Percentiles rank a stretch among this genome's conserved stretches.
phyloP scores from a whole-genome alignment of 2,888 invertebrate genomes.

The Oxycera nigricornis region DNA sequence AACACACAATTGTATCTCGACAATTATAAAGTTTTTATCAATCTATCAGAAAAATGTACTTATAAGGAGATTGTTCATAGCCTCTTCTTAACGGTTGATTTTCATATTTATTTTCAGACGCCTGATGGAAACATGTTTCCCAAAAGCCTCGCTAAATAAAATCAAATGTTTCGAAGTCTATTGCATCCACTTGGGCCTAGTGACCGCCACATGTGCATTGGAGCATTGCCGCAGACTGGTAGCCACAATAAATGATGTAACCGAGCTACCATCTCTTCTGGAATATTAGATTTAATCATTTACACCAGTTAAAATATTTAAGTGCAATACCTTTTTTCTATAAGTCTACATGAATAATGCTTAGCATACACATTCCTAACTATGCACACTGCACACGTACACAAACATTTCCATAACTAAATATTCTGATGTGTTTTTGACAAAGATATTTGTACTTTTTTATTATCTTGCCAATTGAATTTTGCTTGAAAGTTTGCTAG shows the following conservation, averaged over 20 bases:
- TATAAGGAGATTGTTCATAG: background rate
- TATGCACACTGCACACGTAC: background rate
- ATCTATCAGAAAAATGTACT: too few relatives aligned
- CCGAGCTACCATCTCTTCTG: constrained; percentile 48
- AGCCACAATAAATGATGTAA: constrained; percentile 66
- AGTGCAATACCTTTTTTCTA: background rate
- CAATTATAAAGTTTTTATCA: too few relatives aligned
- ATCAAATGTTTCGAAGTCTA: constrained; percentile 80
- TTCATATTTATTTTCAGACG: constrained; percentile 60
- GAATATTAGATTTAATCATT: constrained; percentile 24
- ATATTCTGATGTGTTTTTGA: background rate
- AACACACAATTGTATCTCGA: too few relatives aligned
- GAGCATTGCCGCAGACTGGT: constrained; percentile 84
- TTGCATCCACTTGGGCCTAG: constrained; percentile 83
- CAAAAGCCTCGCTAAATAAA: constrained; percentile 67
- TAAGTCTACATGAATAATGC: background rate
- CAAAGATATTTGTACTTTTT: background rate
- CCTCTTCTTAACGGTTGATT: background rate
- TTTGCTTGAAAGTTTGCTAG: background rate
- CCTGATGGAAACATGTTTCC: constrained; percentile 71
- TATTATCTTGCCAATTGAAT: background rate
- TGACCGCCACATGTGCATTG: constrained; percentile 81
- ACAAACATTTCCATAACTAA: background rate
- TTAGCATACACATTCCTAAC: background rate
- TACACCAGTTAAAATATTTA: background rate